A percentile compares a stretch with the other conserved stretches of the same genome.
phyloP scores from a whole-genome alignment of 2,113 vertebrate species.

The Lichenostomus cassidix region DNA sequence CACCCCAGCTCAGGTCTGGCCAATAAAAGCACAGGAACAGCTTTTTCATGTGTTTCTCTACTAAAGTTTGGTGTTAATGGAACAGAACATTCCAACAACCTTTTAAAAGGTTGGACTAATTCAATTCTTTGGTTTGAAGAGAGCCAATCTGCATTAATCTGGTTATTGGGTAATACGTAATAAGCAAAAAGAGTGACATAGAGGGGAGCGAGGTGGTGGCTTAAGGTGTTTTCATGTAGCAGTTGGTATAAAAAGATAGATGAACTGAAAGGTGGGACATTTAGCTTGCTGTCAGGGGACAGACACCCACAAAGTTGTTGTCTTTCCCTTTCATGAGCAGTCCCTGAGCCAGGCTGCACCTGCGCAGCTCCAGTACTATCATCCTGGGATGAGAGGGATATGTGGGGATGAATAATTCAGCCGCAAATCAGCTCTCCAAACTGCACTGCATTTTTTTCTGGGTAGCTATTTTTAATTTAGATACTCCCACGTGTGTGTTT shows the following conservation, averaged over 20 bases:
- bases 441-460: not conserved
- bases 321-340: not conserved
- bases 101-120: not conserved
- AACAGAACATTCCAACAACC: not conserved
- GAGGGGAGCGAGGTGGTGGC: accelerated
- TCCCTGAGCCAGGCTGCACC: not conserved
- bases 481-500: slow-evolving; percentile 42
- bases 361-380: not conserved
- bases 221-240: not conserved
- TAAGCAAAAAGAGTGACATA: accelerated
- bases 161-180: not conserved
- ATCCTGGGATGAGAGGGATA: not conserved
- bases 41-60: not conserved
- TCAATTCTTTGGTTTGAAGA: not conserved
- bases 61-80: not conserved
- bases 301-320: not conserved
- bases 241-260: not conserved
- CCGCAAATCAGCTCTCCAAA: not conserved
- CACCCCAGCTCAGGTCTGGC: not conserved
- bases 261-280: not conserved
- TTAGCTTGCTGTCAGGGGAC: not conserved
- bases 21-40: not conserved
- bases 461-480: slow-evolving; percentile 50
- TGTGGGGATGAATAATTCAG: slow-evolving; percentile 45
- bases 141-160: not conserved